Percentiles rank a stretch among this genome's conserved stretches.
These are phyloP conservation scores for Gadus macrocephalus DNA, from an alignment of 2,113 vertebrate genomes.

Conservation along the genomic window DNA sequence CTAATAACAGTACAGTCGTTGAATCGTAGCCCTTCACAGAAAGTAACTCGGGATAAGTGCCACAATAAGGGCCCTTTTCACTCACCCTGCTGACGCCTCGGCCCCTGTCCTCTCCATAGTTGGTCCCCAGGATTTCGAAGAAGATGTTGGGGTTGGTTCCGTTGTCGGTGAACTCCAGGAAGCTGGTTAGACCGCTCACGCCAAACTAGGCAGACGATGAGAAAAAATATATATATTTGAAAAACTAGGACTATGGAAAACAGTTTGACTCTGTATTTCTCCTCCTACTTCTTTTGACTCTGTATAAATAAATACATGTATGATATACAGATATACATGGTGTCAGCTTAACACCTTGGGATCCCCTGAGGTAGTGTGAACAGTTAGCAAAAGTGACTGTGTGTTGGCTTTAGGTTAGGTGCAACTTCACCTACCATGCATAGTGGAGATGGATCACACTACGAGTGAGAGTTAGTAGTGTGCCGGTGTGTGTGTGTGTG, in stretches of 20 bases:
- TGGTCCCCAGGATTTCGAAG: constrained; percentile 97
- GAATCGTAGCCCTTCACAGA: too few species aligned
- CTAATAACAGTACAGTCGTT: too few species aligned
- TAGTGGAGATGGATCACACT: too few species aligned
- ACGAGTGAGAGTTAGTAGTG: background rate
- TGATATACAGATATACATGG: background rate
- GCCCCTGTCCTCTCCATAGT: constrained; percentile 94
- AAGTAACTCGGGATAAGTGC: too few species aligned
- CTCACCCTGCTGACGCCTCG: constrained; percentile 93
- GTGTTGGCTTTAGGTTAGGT: background rate
- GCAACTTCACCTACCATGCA: too few species aligned
- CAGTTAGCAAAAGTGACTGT: background rate
- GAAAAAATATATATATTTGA: background rate
- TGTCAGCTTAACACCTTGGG: background rate
- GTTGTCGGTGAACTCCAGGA: constrained; percentile 92
- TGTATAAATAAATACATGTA: background rate
- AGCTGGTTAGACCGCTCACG: constrained; percentile 89
- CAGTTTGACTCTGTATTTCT: too few species aligned
- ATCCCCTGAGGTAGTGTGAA: background rate
- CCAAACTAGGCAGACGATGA: constrained; percentile 75
- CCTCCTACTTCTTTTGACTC: too few species aligned
- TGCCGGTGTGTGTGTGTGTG: background rate
- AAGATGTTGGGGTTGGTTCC: constrained; percentile 94
- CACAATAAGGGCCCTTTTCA: background rate
- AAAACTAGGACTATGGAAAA: too few species aligned